Conservation (phyloP, 2,888 invertebrate species). For the Andrena chrysosceles region DNA sequence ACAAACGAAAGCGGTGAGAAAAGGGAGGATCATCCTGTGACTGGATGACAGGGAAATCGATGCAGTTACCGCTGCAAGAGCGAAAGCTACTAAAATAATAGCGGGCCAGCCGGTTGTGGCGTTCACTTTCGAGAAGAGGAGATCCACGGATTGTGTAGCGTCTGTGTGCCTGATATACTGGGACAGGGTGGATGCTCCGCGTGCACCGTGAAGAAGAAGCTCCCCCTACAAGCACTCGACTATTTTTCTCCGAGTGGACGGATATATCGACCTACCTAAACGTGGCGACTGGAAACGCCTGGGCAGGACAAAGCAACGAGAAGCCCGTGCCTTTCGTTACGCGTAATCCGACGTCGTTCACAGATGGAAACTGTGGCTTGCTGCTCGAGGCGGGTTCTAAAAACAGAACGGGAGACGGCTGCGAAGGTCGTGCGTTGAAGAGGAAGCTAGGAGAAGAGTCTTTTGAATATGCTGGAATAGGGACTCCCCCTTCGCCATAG, state of each 20-base stretch:
- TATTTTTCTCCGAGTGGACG: conserved; percentile 49
- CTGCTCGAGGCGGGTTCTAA: conserved; percentile 86
- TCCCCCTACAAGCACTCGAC: conserved; percentile 1
- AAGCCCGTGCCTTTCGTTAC: conserved; percentile 84
- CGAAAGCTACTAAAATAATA: neutral
- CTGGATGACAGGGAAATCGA: neutral
- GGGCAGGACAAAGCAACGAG: conserved; percentile 89
- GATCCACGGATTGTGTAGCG: conserved; percentile 26
- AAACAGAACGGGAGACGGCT: conserved; percentile 70
- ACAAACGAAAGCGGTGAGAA: conserved; percentile 66
- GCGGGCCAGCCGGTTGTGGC: neutral
- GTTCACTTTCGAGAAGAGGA: neutral
- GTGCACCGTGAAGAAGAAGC: neutral
- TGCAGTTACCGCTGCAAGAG: neutral
- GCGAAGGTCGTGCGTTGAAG: conserved; percentile 50
- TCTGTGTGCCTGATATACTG: conserved; percentile 53
- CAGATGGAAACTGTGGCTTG: conserved; percentile 84
- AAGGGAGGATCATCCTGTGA: neutral
- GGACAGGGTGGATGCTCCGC: conserved; percentile 70
- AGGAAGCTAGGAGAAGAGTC: conserved; percentile 34
- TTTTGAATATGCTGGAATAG: conserved; percentile 76
- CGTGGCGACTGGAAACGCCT: conserved; percentile 90
- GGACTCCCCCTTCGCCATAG: conserved; percentile 57
- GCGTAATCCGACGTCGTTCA: conserved; percentile 83
- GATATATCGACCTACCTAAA: conserved; percentile 88